Base-by-base conservation (phyloP, 2,888 invertebrate species). In the Yponomeuta sedellus region DNA sequence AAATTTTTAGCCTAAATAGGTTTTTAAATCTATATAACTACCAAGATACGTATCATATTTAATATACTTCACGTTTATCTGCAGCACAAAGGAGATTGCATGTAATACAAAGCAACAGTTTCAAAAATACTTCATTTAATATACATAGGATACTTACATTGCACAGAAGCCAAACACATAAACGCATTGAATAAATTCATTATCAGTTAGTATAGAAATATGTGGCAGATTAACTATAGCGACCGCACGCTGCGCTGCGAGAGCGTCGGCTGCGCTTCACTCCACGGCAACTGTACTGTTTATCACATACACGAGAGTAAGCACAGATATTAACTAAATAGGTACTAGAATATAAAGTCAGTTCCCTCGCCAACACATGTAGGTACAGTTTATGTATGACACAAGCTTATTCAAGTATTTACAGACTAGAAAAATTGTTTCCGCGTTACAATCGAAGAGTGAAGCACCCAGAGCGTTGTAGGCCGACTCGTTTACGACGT, bases 41-140 rank as follows among this genome's bases (percentile, higher is more conserved):
- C n/a, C n/a, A n/a, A n/a, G n/a, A n/a, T n/a, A n/a, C n/a, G n/a
- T n/a, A n/a, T n/a, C n/a, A n/a, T n/a, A n/a, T 25, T 25, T 25
- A 4, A 25, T 25, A 25, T 25, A 25, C 25, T 25, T 25, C 25
- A 25, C 5, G n/a, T 25, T 25, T 25, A 25, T 25, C 25, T n/a
- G n/a, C n/a, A n/a, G 25, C 25, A 25, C 2, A 34, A 34, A 34
- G 3, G 34, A 25, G 25, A 34, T 52, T 12, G 44, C 16, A 52
- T 16, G 16, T 16, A 52, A 52, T 16, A 52, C 5, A 52, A 52
- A 52, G 12, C 12, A 4, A 16, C 16, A 16, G 16, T 12, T 52
- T 52, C 44, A 52, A 52, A 52, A 52, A 52, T 52, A 52, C 44
- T 52, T 52, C 44, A 52, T 52, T 52, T 52, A 52, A 52, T 52